Conservation (phyloP, 2,888 invertebrate species). For the Falcaria lacertinaria region DNA sequence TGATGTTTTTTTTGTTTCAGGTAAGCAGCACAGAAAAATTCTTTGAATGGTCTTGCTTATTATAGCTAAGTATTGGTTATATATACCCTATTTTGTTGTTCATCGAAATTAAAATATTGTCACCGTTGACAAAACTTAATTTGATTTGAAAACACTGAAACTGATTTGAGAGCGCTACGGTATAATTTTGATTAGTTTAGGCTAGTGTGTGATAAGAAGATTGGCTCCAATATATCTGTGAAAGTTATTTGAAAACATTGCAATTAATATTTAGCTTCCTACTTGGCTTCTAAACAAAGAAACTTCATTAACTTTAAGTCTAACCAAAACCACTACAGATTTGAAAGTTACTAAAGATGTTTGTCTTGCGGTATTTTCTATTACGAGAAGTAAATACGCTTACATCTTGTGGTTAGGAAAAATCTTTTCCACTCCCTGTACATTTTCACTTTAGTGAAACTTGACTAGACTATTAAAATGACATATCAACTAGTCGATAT, state of each 20-base stretch:
- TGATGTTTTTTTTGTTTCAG: constrained; percentile 25
- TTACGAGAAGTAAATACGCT: constrained; percentile 6
- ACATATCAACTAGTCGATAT: constrained; percentile 9
- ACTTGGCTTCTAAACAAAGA: not conserved
- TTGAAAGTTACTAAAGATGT: not conserved
- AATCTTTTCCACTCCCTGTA: not conserved
- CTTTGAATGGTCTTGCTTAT: too few species aligned
- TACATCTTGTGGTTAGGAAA: not conserved
- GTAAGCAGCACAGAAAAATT: constrained; percentile 16
- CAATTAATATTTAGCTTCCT: not conserved
- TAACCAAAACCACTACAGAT: not conserved
- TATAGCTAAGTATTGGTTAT: too few species aligned
- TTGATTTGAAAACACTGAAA: too few species aligned
- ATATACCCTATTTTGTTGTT: too few species aligned
- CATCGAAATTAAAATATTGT: too few species aligned
- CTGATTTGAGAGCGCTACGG: too few species aligned
- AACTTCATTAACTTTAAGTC: not conserved
- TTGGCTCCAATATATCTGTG: too few species aligned
- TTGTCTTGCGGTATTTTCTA: not conserved
- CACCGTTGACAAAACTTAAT: too few species aligned
- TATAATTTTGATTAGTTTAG: too few species aligned
- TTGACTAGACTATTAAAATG: not conserved
- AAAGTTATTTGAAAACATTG: too few species aligned
- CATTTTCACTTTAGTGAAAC: not conserved
- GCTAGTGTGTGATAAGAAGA: too few species aligned